Evolutionary conservation across 1,140 invertebrate species (phyloP).

Genomic region (Diorhabda elongata): DNA sequence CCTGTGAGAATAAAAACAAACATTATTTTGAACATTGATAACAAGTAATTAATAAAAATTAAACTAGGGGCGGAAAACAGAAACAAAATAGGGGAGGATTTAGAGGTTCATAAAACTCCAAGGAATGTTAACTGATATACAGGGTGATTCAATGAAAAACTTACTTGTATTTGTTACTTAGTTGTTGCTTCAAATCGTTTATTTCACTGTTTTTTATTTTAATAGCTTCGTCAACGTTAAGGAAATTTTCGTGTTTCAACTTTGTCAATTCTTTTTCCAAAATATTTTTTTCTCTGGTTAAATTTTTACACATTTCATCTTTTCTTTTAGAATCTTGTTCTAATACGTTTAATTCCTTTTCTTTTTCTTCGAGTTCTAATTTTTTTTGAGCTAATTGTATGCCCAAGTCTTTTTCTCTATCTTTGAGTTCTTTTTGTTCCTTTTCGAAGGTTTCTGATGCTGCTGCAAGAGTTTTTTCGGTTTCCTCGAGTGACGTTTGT

Average conservation of each 20-base stretch:
- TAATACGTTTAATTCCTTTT: constrained; percentile 54
- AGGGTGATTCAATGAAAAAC: background rate
- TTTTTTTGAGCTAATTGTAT: constrained; percentile 56
- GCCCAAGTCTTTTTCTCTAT: constrained; percentile 54
- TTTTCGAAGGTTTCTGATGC: constrained; percentile 56
- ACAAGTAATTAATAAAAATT: too few relatives aligned
- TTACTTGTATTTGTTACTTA: constrained; percentile 22
- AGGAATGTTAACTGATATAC: too few relatives aligned
- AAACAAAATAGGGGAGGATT: too few relatives aligned
- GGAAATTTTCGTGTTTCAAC: constrained; percentile 25
- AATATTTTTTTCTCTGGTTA: constrained; percentile 54
- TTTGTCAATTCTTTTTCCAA: constrained; percentile 29
- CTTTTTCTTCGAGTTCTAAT: constrained; percentile 52
- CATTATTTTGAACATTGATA: too few relatives aligned
- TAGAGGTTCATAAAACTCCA: too few relatives aligned
- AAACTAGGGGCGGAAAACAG: too few relatives aligned
- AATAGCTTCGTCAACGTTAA: constrained; percentile 42
- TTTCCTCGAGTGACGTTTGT: constrained; percentile 51
- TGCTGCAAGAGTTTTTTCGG: constrained; percentile 51
- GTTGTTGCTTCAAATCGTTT: constrained; percentile 45
- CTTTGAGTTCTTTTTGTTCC: constrained; percentile 54
- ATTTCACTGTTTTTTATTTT: constrained; percentile 50
- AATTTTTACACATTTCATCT: constrained; percentile 57
- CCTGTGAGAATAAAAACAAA: background rate
- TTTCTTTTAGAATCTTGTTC: constrained; percentile 56